Conservation (phyloP, 2,888 invertebrate genomes). For the Heliothis peltigera region DNA sequence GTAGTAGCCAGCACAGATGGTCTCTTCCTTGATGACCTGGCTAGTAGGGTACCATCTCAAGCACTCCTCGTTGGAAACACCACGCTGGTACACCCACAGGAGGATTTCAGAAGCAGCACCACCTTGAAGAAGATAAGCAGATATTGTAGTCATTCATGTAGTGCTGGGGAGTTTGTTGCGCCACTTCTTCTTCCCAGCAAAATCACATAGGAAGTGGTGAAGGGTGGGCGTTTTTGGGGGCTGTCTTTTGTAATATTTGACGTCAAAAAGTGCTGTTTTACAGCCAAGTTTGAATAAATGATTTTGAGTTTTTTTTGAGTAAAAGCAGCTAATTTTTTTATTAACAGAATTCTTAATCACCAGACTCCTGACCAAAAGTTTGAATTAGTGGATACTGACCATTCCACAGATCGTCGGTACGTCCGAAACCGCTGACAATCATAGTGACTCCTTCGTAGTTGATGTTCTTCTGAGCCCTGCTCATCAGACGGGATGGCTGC, state of each 20-base stretch:
- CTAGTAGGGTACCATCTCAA: constrained; percentile 72
- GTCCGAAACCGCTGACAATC: constrained; percentile 49
- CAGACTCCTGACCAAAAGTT: too few relatives aligned
- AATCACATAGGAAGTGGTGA: too few relatives aligned
- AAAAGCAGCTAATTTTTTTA: too few relatives aligned
- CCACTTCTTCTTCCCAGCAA: too few relatives aligned
- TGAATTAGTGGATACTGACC: constrained; percentile 24
- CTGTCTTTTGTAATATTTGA: too few relatives aligned
- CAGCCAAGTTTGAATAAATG: too few relatives aligned
- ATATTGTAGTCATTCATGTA: too few relatives aligned
- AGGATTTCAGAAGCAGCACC: constrained; percentile 80
- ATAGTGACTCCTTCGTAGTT: constrained; percentile 2
- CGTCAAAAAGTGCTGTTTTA: too few relatives aligned
- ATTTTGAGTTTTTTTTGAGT: too few relatives aligned
- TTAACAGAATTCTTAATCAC: too few relatives aligned
- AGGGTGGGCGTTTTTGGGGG: too few relatives aligned
- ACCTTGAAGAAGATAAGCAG: constrained; percentile 68
- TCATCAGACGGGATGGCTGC: constrained; percentile 42
- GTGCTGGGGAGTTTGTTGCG: too few relatives aligned
- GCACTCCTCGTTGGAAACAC: constrained; percentile 79
- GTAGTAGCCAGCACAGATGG: constrained; percentile 79
- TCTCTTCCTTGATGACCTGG: constrained; percentile 67
- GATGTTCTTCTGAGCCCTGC: constrained; percentile 27
- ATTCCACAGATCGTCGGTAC: constrained; percentile 49
- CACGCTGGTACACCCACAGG: constrained; percentile 83